Base-by-base conservation (phyloP, 2,113 vertebrate genomes). In the Corapipo altera region DNA sequence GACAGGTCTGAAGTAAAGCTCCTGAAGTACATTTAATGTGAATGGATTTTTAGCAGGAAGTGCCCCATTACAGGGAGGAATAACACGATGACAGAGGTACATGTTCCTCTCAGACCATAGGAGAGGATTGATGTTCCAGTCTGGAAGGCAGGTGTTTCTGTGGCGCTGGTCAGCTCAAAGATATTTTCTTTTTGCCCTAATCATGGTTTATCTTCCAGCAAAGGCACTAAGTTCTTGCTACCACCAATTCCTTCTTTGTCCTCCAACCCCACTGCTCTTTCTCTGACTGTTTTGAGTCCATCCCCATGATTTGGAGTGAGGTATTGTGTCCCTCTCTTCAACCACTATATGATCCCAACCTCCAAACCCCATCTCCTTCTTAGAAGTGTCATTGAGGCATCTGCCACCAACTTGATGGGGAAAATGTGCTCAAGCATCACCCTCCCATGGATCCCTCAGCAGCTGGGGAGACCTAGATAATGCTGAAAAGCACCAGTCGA, bases 401-500 rank as follows among this genome's bases (percentile, higher is more conserved):
- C 52, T 73, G 54, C 67, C 59, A 74, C 64, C 85, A 55, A 2
- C 37, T 48, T 94, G 39, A 54, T 44, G 55, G 24, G 49, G 65
- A 91, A 57, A 12, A 52, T 75, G 20, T 79, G 24, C 48, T 67
- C 2, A 22, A 90, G 35, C 52, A 37, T 78, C 76, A 69, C 44
- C 65, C 28, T 91, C 64, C 88, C 6, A 41, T 41, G 57, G 61
- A 71, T 64, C 44, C 39, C n/a, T 35, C 14, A 61, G 72, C 69
- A 72, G 24, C 90, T 91, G 73, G 69, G 66, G 44, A 64, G 52
- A 59, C 66, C 33, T 80, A 89, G 85, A 92, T 95, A 93, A 71
- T 0, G 0, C 69, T 88, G 51, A 28, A 59, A 85, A 48, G 35
- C 48, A 58, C n/a, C 41, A 70, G 32, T 12, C 0, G 0, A 52